Percentiles rank a stretch among this genome's conserved stretches.
Evolutionary conservation across 2,888 invertebrate species (phyloP).

Genomic region (Oligia fasciuncula): DNA sequence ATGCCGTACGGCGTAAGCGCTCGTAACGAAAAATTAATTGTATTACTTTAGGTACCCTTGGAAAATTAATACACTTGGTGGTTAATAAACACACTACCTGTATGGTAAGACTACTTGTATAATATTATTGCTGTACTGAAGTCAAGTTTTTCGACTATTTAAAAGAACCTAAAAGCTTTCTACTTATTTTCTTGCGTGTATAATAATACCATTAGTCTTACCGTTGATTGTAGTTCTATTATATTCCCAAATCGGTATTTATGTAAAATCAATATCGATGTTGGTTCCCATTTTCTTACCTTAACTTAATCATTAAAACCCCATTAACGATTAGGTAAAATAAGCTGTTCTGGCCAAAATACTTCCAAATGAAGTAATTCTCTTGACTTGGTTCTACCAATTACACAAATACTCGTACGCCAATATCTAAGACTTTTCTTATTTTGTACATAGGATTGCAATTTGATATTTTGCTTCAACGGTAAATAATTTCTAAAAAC

Average conservation of each 20-base stretch:
- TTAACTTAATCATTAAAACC: too few relatives aligned
- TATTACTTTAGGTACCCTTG: background rate
- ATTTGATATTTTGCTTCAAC: background rate
- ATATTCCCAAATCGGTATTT: background rate
- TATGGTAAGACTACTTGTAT: background rate
- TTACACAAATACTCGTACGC: background rate
- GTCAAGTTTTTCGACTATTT: background rate
- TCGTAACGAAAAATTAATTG: background rate
- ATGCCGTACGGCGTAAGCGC: too few relatives aligned
- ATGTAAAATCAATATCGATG: background rate
- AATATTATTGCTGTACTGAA: background rate
- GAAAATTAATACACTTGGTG: background rate
- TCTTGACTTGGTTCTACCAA: background rate
- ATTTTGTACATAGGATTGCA: background rate
- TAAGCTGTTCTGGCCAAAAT: background rate
- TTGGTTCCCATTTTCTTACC: too few relatives aligned
- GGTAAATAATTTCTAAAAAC: background rate
- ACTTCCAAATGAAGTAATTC: background rate
- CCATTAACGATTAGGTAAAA: background rate
- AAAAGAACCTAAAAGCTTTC: background rate
- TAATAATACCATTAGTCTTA: background rate
- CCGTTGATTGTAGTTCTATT: background rate
- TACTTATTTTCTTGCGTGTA: background rate
- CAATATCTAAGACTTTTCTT: background rate
- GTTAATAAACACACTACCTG: background rate